Conservation (phyloP, 2,888 invertebrate species). For the Spodoptera exigua region DNA sequence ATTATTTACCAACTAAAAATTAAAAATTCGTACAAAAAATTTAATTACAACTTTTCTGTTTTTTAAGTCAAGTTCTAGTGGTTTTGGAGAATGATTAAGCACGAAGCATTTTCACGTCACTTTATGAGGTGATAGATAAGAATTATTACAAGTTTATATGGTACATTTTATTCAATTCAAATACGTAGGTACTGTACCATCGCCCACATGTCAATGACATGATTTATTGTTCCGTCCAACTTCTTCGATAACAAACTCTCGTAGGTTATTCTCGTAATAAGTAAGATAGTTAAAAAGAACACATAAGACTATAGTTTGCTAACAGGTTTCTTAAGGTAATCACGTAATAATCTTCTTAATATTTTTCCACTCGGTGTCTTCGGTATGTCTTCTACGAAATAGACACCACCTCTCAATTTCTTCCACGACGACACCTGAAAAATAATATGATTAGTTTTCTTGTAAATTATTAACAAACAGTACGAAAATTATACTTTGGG, state of each 20-base stretch:
- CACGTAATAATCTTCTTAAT: conserved; percentile 88
- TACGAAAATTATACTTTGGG: too few relatives aligned
- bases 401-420: conserved; percentile 92
- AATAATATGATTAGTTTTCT: conserved; percentile 27
- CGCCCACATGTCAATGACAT: conserved; percentile 3
- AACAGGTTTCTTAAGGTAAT: conserved; percentile 59
- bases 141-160: conserved; percentile 8
- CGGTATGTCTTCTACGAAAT: conserved; percentile 92
- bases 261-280: background rate
- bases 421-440: conserved; percentile 91
- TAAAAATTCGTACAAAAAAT: too few relatives aligned
- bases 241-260: background rate
- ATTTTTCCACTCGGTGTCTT: conserved; percentile 94
- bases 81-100: too few relatives aligned
- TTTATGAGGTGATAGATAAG: conserved; percentile 1
- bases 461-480: background rate
- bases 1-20: too few relatives aligned
- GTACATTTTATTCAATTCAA: conserved; percentile 12
- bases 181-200: too few relatives aligned
- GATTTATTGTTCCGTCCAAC: conserved; percentile 1
- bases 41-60: too few relatives aligned
- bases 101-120: background rate
- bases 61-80: too few relatives aligned
- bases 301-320: conserved; percentile 47
- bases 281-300: background rate